A percentile compares a stretch with the other conserved stretches of the same genome.
These are phyloP conservation scores for Drosophila eugracilis DNA, from an alignment of 1,140 invertebrate species.

Conservation along the genomic window DNA sequence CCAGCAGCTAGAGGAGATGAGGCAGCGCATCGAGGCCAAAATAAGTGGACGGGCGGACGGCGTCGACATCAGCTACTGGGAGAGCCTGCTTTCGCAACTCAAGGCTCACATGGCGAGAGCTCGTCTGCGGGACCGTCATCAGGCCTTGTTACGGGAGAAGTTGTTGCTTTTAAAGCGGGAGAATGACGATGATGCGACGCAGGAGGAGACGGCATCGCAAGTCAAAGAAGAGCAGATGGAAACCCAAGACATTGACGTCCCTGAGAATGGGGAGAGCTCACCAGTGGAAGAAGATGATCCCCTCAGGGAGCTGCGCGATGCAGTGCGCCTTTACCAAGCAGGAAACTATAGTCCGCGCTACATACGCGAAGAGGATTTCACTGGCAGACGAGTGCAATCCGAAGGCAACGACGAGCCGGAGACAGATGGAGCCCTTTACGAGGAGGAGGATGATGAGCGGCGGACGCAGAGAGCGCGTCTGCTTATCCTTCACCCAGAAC, in stretches of 20 bases:
- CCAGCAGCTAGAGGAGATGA: conserved; percentile 92
- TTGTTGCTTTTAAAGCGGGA: conserved; percentile 95
- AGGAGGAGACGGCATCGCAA: conserved; percentile 1
- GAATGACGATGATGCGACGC: conserved; percentile 64
- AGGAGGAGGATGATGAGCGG: conserved; percentile 63
- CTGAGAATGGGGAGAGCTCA: conserved; percentile 8
- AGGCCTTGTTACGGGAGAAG: conserved; percentile 95
- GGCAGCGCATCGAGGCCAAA: conserved; percentile 95
- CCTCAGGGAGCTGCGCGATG: conserved; percentile 87
- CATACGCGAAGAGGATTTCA: conserved; percentile 84
- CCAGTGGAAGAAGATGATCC: conserved; percentile 84
- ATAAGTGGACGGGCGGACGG: conserved; percentile 93
- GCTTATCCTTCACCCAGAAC: conserved; percentile 56
- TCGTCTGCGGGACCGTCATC: conserved; percentile 95
- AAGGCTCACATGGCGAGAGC: conserved; percentile 98
- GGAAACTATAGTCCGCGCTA: conserved; percentile 95
- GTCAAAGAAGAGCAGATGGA: conserved; percentile 26
- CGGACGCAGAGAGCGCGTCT: conserved; percentile 59
- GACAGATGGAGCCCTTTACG: conserved; percentile 90
- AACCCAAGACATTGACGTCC: conserved; percentile 12
- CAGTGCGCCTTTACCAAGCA: conserved; percentile 88
- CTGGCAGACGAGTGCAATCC: conserved; percentile 29
- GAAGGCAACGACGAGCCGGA: conserved; percentile 86
- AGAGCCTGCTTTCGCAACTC: conserved; percentile 95
- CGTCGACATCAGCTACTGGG: conserved; percentile 99